phyloP scores from a whole-genome alignment of 1,140 invertebrate genomes.

The Pachyrhynchus sulphureomaculatus region DNA sequence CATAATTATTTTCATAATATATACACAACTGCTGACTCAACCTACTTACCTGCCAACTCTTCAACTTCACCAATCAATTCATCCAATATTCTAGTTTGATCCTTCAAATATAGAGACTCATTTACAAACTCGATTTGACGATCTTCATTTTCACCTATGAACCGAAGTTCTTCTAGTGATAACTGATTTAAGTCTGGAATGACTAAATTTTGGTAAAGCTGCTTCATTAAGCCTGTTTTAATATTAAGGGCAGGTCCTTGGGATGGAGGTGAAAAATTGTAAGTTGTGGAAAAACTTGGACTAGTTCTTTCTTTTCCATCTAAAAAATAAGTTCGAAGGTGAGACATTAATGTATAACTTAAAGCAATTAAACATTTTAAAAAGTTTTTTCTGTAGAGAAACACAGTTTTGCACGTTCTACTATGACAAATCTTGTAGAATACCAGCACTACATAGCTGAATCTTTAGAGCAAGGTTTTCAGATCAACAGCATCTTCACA shows the following conservation, averaged over 20 bases:
- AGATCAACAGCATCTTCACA: not conserved
- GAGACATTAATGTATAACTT: not conserved
- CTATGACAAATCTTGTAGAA: no score
- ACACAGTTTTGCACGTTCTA: no score
- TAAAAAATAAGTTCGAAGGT: constrained; percentile 15
- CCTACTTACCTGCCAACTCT: constrained; percentile 66
- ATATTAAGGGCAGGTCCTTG: constrained; percentile 5
- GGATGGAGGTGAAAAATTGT: constrained; percentile 41
- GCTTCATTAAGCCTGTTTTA: not conserved
- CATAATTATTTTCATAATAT: no score
- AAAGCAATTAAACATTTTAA: no score
- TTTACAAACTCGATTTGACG: constrained; percentile 70
- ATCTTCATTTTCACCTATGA: constrained; percentile 66
- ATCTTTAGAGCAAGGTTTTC: no score
- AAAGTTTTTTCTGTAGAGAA: no score
- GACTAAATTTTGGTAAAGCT: constrained; percentile 28
- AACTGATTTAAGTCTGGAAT: constrained; percentile 69
- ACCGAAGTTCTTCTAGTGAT: constrained; percentile 67
- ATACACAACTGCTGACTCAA: no score
- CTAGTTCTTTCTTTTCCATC: constrained; percentile 41
- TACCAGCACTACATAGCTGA: no score
- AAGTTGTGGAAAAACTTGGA: constrained; percentile 39
- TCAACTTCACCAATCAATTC: constrained; percentile 71
- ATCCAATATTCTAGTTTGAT: constrained; percentile 68
- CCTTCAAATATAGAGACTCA: constrained; percentile 63